Base-by-base conservation (phyloP, 1,140 invertebrate genomes). In the Leptoteleia sp. region DNA sequence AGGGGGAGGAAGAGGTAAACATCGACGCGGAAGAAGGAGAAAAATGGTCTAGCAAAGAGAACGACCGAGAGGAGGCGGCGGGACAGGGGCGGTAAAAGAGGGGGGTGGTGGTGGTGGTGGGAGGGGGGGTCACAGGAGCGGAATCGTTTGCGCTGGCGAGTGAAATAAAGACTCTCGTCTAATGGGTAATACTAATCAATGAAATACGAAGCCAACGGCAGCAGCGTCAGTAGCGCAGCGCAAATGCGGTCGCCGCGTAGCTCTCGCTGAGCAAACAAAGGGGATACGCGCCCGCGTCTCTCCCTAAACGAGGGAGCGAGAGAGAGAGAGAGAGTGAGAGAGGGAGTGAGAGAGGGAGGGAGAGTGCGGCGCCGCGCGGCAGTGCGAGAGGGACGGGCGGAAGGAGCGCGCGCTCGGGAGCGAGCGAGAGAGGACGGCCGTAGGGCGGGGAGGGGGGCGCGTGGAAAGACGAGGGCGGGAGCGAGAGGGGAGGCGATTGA, bases 131-230 rank as follows among this genome's bases (percentile, higher is more conserved):
- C 64, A 48, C 48, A 55, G 55, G 55, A 62, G 48, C 73, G 62
- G 73, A 73, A 67, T 80, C 68, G 64, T 73, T 73, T 50, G 79
- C 52, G 62, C 55, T 55, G 61, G 64, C 68, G 48, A 72, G 79
- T 76, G 70, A 85, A 83, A 82, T 83, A 88, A 88, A 85, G 84
- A 83, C 79, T 82, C 82, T 81, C 83, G 86, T 88, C 86, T 89
- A 88, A 89, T 87, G 84, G 86, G 82, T 83, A 89, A 89, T 89
- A 87, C 84, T 87, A 87, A 85, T 88, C 87, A 89, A 89, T 89
- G 87, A 87, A 88, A 88, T 87, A 88, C 87, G 84, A 83, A 85
- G 81, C 76, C 76, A 72, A 75, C 75, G 43, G 80, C 62, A 61
- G 57, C 50, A 54, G 71, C 59, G 55, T 68, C 52, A 72, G 68